A percentile compares a stretch with the other conserved stretches of the same genome.
phyloP scores from a whole-genome alignment of 1,140 invertebrate species.

The Brachionus manjavacas region DNA sequence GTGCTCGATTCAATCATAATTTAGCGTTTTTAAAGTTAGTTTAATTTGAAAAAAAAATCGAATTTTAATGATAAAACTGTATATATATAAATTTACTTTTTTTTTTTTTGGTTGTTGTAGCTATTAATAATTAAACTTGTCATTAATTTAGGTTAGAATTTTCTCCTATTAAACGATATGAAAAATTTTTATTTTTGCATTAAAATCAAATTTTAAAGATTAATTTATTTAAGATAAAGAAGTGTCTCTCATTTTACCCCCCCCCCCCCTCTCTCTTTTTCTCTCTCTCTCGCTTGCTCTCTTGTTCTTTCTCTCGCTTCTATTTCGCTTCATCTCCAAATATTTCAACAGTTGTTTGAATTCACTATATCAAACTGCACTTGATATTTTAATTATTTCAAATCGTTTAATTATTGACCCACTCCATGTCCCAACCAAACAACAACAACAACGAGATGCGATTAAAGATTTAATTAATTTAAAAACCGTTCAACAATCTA shows the following conservation, averaged over 20 bases:
- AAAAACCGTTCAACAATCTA: constrained; percentile 28
- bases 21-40: background rate
- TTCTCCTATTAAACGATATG: background rate
- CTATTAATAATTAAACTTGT: constrained; percentile 36
- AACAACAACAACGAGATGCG: background rate
- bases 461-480: constrained; percentile 38
- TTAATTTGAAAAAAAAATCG: background rate
- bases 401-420: constrained; percentile 40
- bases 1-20: background rate
- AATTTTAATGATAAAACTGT: background rate
- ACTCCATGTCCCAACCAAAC: background rate
- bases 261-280: background rate
- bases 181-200: constrained; percentile 7
- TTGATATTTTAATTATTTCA: constrained; percentile 38
- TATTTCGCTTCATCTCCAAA: background rate
- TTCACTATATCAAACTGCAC: constrained; percentile 23
- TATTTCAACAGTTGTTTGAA: constrained; percentile 26
- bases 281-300: background rate
- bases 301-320: background rate
- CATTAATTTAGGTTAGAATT: constrained; percentile 36
- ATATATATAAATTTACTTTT: background rate
- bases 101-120: no score
- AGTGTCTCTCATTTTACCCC: background rate
- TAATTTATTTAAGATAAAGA: constrained; percentile 38
- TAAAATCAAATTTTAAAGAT: constrained; percentile 35